A percentile compares a stretch with the other conserved stretches of the same genome.
These are phyloP conservation scores for Parauchenoglanis punctatus DNA, from an alignment of 2,797 vertebrate genomes.

Conservation along the genomic window DNA sequence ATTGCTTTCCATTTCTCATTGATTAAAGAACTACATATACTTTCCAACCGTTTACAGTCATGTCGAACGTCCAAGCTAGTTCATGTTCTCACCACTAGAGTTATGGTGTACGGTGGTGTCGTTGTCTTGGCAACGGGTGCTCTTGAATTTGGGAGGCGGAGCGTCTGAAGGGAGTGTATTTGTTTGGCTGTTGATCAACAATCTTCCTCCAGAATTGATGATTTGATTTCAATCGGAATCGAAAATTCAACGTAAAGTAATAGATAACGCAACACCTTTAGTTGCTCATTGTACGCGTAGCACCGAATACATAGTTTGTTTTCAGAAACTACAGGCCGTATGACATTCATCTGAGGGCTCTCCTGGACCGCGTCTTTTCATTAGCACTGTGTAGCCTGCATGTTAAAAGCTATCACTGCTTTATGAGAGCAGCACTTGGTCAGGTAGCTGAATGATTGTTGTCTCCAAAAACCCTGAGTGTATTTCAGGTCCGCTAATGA, in stretches of 20 bases:
- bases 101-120: no score
- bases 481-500: conserved; percentile 44
- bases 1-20: background rate
- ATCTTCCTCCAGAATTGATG: no score
- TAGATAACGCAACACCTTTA: background rate
- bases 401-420: background rate
- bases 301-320: background rate
- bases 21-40: background rate
- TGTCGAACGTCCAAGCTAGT: no score
- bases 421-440: conserved; percentile 6
- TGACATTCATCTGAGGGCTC: background rate
- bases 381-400: background rate
- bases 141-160: no score
- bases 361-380: background rate
- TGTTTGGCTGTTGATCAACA: no score
- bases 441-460: conserved; percentile 35
- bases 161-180: no score
- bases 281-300: background rate
- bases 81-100: no score
- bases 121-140: no score
- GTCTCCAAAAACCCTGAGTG: conserved; percentile 9
- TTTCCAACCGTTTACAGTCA: no score
- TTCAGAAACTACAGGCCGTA: background rate
- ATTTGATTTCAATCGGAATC: background rate
- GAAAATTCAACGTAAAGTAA: background rate